Percentiles rank a stretch among this genome's conserved stretches.
phyloP scores from a whole-genome alignment of 2,888 invertebrate species.

The Gymnosoma rotundatum region DNA sequence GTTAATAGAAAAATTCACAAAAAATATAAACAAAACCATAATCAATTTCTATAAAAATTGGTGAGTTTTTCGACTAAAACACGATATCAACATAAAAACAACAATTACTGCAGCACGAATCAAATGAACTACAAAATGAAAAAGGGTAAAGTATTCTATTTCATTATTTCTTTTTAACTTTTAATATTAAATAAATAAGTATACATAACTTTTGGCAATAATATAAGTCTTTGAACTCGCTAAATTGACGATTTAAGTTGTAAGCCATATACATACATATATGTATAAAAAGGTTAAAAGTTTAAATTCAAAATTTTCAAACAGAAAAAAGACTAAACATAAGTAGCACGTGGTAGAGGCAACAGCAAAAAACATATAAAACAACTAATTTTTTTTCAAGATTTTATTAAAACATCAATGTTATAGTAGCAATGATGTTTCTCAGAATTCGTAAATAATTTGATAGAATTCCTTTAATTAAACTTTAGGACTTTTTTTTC shows the following conservation, averaged over 20 bases:
- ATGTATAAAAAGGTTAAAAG: background rate
- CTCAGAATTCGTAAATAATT: no score
- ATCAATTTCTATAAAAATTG: slow-evolving; percentile 27
- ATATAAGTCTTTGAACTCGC: slow-evolving; percentile 35
- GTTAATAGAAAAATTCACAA: slow-evolving; percentile 61
- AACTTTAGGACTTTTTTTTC: no score
- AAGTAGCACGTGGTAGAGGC: background rate
- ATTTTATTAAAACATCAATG: no score
- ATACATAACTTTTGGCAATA: slow-evolving; percentile 55
- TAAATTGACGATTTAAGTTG: slow-evolving; percentile 65
- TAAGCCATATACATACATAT: slow-evolving; percentile 13
- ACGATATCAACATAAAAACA: slow-evolving; percentile 41
- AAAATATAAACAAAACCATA: background rate
- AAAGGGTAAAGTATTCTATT: slow-evolving; percentile 64
- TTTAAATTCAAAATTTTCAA: slow-evolving; percentile 59
- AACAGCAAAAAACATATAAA: background rate
- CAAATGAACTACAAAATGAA: slow-evolving; percentile 10
- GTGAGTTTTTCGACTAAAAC: slow-evolving; percentile 55
- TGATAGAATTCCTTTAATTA: no score
- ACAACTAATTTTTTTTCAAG: no score
- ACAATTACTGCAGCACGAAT: slow-evolving; percentile 15
- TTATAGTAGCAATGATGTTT: no score
- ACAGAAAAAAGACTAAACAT: slow-evolving; percentile 36
- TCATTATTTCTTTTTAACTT: slow-evolving; percentile 23
- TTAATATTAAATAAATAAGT: slow-evolving; percentile 1